Conservation (phyloP, 1,140 invertebrate genomes). For the Listronotus bonariensis region DNA sequence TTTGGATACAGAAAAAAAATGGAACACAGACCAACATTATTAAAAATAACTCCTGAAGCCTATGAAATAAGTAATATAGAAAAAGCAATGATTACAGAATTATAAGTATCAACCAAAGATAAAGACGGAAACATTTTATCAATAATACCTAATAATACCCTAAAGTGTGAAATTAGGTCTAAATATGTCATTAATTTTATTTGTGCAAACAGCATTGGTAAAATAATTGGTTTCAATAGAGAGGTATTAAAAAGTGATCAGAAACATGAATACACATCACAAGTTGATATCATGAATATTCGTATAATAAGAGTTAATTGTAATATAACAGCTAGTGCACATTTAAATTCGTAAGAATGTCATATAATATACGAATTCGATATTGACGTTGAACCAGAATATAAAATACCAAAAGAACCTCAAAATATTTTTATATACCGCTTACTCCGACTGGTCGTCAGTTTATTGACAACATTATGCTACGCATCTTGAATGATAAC, state of each 20-base stretch:
- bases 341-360: conserved; percentile 15
- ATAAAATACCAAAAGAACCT: conserved; percentile 21
- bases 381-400: conserved; percentile 24
- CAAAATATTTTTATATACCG: conserved; percentile 29
- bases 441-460: conserved; percentile 14
- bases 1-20: conserved; percentile 2
- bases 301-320: conserved; percentile 26
- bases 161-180: conserved; percentile 19
- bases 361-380: conserved; percentile 27
- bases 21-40: neutral
- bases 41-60: conserved; percentile 7
- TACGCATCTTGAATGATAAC: conserved; percentile 21
- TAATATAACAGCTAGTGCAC: conserved; percentile 24
- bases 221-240: conserved; percentile 12
- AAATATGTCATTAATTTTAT: conserved; percentile 22
- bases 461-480: conserved; percentile 21
- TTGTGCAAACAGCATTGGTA: neutral
- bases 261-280: conserved; percentile 18
- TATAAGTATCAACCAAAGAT: neutral
- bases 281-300: conserved; percentile 28
- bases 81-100: conserved; percentile 2
- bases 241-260: conserved; percentile 7
- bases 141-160: conserved; percentile 18
- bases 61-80: conserved; percentile 20
- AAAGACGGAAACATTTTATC: neutral